Percentiles rank a stretch among this genome's conserved stretches.
These are phyloP conservation scores for Rafetus swinhoei DNA, from an alignment of 2,113 vertebrate species.

Conservation along the genomic window DNA sequence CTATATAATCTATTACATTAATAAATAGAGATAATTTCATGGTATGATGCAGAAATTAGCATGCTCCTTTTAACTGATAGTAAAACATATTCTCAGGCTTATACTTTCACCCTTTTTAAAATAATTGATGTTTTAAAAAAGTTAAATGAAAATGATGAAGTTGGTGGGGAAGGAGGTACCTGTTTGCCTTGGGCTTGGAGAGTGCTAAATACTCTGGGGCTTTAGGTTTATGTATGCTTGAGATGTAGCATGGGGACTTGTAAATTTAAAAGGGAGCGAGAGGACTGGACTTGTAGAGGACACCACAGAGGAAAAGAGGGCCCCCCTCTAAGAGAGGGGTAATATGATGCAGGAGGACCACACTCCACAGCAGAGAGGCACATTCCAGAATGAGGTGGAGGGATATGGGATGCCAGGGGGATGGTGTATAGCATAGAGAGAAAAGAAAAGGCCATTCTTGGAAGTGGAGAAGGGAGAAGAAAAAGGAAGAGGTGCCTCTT, in stretches of 20 bases:
- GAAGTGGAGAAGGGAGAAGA: too few species aligned
- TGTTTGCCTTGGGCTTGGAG: background rate
- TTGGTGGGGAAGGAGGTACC: background rate
- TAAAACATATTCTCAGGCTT: background rate
- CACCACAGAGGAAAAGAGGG: background rate
- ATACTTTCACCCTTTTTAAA: background rate
- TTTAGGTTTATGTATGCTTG: background rate
- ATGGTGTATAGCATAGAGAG: background rate
- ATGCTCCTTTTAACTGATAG: background rate
- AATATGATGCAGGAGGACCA: background rate
- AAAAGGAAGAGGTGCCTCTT: background rate
- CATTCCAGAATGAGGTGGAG: background rate
- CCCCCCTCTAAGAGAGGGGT: background rate
- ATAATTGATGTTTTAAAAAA: background rate
- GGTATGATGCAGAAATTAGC: background rate
- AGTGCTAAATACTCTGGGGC: background rate
- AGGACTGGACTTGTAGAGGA: background rate
- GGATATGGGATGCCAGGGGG: background rate
- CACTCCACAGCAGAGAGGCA: background rate
- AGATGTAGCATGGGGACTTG: background rate
- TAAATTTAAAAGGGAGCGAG: background rate
- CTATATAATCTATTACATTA: background rate
- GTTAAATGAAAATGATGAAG: background rate
- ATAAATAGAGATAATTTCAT: background rate
- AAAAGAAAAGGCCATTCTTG: background rate